A percentile compares a stretch with the other conserved stretches of the same genome.
These are phyloP conservation scores for Capitella teleta DNA, from an alignment of 1,140 invertebrate genomes.

Conservation along the genomic window DNA sequence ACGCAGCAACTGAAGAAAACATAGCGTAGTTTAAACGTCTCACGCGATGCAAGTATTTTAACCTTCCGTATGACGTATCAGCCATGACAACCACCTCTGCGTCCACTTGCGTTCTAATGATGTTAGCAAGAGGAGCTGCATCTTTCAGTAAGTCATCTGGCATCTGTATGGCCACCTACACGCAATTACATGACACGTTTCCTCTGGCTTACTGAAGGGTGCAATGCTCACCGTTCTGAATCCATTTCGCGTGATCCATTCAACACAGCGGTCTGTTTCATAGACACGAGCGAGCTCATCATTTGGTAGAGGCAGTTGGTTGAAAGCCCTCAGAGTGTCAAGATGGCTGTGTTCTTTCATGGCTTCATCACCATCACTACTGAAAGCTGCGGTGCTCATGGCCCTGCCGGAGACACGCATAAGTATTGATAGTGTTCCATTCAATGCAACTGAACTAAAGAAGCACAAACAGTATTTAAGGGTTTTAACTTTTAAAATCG, in stretches of 20 bases:
- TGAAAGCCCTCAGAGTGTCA: too few species aligned
- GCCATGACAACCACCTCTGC: conserved; percentile 68
- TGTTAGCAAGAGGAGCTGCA: conserved; percentile 55
- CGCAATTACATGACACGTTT: neutral
- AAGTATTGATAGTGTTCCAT: too few species aligned
- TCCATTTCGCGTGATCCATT: neutral
- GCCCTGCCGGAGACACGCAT: too few species aligned
- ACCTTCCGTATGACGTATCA: conserved; percentile 88
- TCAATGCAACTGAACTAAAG: too few species aligned
- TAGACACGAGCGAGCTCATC: neutral
- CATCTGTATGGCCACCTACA: conserved; percentile 78
- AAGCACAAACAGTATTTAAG: too few species aligned
- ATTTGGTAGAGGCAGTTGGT: neutral
- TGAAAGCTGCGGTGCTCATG: too few species aligned
- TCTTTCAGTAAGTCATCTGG: conserved; percentile 67
- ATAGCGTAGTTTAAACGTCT: neutral
- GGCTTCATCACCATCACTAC: conserved; percentile 1
- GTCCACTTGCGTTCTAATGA: conserved; percentile 47
- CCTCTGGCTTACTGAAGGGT: neutral
- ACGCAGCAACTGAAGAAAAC: conserved; percentile 68
- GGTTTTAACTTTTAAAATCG: too few species aligned
- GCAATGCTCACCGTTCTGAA: neutral
- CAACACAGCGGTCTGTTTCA: neutral
- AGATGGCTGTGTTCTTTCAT: neutral
- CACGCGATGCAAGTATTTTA: conserved; percentile 8